Evolutionary conservation across 2,888 invertebrate genomes (phyloP).

Genomic region (Onthophagus sagittarius): DNA sequence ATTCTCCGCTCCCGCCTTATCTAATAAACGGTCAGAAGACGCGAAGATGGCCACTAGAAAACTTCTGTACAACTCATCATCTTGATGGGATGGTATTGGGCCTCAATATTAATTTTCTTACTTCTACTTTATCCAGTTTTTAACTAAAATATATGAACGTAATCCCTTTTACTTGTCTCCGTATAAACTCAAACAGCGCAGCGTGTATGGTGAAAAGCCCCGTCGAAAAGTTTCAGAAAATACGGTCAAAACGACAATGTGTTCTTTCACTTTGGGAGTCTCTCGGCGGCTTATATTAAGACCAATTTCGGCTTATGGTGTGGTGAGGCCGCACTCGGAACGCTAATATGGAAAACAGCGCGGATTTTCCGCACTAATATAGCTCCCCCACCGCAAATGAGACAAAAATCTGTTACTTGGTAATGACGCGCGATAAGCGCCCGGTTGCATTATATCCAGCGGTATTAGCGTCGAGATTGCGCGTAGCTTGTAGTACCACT

Average conservation of each 20-base stretch:
- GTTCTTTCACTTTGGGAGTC: neutral
- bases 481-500: neutral
- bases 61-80: conserved; percentile 7
- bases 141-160: neutral
- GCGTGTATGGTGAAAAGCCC: too few species aligned
- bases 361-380: neutral
- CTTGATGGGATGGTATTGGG: neutral
- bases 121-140: neutral
- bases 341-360: neutral
- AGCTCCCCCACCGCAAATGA: neutral
- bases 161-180: too few species aligned
- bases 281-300: neutral
- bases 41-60: conserved; percentile 6
- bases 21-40: conserved; percentile 3
- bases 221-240: neutral
- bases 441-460: conserved; percentile 5
- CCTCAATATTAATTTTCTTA: neutral
- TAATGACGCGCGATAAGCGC: conserved; percentile 8
- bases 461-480: conserved; percentile 10
- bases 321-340: neutral
- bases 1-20: neutral
- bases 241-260: neutral
- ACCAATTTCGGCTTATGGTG: neutral
- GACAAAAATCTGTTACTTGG: conserved; percentile 10
- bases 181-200: too few species aligned